Conservation (phyloP, 2,888 invertebrate genomes). For the Agapetus fuscipes region DNA sequence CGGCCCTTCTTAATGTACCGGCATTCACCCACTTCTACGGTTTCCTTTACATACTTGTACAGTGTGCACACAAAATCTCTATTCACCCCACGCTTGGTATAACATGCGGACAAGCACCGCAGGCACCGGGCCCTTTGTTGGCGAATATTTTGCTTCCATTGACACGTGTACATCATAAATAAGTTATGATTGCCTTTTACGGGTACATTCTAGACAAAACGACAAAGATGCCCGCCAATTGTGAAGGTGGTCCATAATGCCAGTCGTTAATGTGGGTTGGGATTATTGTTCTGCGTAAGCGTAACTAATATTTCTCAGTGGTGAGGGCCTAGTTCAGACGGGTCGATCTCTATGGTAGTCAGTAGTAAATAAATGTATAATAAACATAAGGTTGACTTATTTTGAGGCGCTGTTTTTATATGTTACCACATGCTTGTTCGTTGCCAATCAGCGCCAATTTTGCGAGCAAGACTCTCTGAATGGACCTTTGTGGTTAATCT, state of each 20-base stretch:
- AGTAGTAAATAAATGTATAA: too few species aligned
- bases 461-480: too few species aligned
- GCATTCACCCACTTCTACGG: too few species aligned
- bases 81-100: too few species aligned
- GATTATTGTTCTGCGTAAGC: conserved; percentile 13
- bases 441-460: too few species aligned
- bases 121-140: too few species aligned
- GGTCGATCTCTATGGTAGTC: too few species aligned
- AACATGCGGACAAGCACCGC: too few species aligned
- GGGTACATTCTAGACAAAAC: neutral
- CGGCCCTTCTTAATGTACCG: too few species aligned
- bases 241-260: neutral
- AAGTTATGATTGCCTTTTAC: conserved; percentile 6
- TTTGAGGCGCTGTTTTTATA: neutral
- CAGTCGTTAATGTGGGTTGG: conserved; percentile 9
- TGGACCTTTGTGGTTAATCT: too few species aligned
- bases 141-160: neutral
- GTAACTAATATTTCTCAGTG: conserved; percentile 9
- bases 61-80: too few species aligned
- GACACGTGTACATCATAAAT: conserved; percentile 8
- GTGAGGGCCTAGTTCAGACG: conserved; percentile 9
- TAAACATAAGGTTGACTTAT: neutral
- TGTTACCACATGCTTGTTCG: neutral
- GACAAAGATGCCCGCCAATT: neutral
- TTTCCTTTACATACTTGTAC: too few species aligned